These are phyloP conservation scores for Coecobrya sp. DNA, from an alignment of 2,888 invertebrate genomes.

Conservation along the genomic window DNA sequence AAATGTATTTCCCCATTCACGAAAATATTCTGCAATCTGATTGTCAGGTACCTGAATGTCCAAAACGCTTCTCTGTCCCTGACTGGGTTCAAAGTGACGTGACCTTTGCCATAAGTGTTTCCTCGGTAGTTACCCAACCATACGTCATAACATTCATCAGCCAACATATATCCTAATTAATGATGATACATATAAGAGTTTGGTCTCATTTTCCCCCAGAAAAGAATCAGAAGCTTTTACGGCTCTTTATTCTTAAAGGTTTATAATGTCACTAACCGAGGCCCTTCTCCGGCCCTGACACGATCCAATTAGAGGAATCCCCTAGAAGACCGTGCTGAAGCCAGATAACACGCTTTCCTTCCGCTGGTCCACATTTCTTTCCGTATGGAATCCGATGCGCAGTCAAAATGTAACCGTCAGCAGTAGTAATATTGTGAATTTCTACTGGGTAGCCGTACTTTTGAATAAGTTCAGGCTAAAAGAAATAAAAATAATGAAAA, in stretches of 20 bases:
- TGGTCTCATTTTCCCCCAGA: not conserved
- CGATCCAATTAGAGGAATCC: conserved; percentile 88
- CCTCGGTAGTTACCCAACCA: conserved; percentile 83
- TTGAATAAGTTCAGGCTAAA: conserved; percentile 69
- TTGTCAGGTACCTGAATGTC: conserved; percentile 51
- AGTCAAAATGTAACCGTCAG: conserved; percentile 78
- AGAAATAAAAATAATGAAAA: too few species aligned
- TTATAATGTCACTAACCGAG: too few species aligned
- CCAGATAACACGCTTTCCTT: conserved; percentile 87
- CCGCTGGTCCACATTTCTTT: conserved; percentile 79
- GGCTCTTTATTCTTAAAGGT: too few species aligned
- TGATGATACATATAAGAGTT: not conserved
- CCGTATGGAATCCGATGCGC: conserved; percentile 75
- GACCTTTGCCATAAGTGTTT: conserved; percentile 83
- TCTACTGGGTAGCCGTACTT: conserved; percentile 61
- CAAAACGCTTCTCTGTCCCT: conserved; percentile 80
- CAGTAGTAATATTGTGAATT: not conserved
- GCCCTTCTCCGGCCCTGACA: conserved; percentile 88
- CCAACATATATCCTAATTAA: conserved; percentile 81
- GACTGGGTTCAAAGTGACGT: conserved; percentile 67
- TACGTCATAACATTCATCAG: conserved; percentile 85
- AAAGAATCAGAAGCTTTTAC: too few species aligned
- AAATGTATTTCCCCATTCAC: too few species aligned
- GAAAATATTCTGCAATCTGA: too few species aligned
- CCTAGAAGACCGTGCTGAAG: conserved; percentile 91